Percentiles rank a stretch among this genome's conserved stretches.
phyloP scores from a whole-genome alignment of 2,797 vertebrate genomes.

The Synanceia verrucosa region DNA sequence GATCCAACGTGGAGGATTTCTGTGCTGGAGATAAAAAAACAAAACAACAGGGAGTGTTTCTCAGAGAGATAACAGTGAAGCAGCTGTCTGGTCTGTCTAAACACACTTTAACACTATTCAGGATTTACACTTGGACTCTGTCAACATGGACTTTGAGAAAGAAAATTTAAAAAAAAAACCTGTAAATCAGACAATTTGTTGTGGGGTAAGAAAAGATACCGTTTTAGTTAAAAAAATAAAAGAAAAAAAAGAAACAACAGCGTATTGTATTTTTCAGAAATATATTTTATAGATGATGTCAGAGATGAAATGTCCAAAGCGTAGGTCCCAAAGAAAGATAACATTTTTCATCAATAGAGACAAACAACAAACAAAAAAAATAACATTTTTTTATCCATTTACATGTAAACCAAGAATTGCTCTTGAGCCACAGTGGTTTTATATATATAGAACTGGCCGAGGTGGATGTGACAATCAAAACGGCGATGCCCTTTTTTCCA shows the following conservation, averaged over 20 bases:
- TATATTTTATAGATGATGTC: slow-evolving; percentile 87
- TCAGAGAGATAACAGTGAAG: not conserved
- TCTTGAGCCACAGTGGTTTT: slow-evolving; percentile 87
- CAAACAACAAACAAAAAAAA: slow-evolving; percentile 78
- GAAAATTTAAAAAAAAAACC: no score
- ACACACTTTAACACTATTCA: no score
- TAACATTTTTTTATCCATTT: slow-evolving; percentile 74
- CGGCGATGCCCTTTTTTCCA: slow-evolving; percentile 67
- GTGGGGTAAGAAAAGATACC: not conserved
- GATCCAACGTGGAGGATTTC: not conserved
- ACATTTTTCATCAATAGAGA: slow-evolving; percentile 82
- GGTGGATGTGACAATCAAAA: slow-evolving; percentile 81
- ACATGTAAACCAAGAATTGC: slow-evolving; percentile 83
- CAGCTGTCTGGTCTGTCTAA: no score
- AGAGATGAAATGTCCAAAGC: slow-evolving; percentile 87
- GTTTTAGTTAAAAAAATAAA: no score
- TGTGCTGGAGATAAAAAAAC: not conserved
- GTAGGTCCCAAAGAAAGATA: slow-evolving; percentile 80
- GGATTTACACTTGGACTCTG: not conserved
- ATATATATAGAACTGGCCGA: slow-evolving; percentile 80
- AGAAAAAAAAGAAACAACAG: slow-evolving; percentile 11
- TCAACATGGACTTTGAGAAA: slow-evolving; percentile 43
- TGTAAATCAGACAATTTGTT: no score
- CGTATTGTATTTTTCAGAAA: slow-evolving; percentile 83
- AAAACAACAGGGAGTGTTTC: not conserved